Base-by-base conservation (phyloP, 2,113 vertebrate genomes). In the Myotis brandtii region DNA sequence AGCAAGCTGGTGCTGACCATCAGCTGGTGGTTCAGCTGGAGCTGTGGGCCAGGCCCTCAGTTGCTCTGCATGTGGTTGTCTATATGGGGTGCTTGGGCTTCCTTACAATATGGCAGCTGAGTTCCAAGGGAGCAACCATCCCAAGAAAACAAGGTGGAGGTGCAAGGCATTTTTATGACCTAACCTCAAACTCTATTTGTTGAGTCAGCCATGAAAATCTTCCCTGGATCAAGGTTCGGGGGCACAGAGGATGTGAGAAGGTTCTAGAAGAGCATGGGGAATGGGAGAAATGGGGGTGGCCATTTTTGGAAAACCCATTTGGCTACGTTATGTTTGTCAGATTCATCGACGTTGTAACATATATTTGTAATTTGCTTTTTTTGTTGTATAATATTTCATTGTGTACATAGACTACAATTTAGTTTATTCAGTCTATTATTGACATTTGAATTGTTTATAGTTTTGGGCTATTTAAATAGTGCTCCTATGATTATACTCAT, bases 401-500 rank as follows among this genome's bases (percentile, higher is more conserved):
- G 46, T 80, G n/a, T n/a, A 5, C 5, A 7, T 64, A 64, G 40
- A 37, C 48, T 69, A 20, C 30, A 43, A 43, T 76, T 79, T 67
- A n/a, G 21, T 82, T 79, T 50, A 54, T 32, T 34, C 21, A 40
- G 46, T 91, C 82, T 86, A 4, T 23, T 43, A 25, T 12, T 86
- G 54, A 85, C 64, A 56, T 73, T 93, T 52, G 62, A 84, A 21
- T 93, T 80, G 25, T 73, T 97, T 80, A 32, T 50, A 80, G 0
- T 59, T 77, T 92, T 18, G 59, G 27, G 8, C 86, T 73, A 6
- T 93, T 40, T 93, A 48, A 73, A 27, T 56, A 90, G 62, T 66
- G n/a, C 46, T 82, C 8, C 62, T 50, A 2, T 79, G 62, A 92
- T 46, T 75, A 83, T 92, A 75, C 30, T 72, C 82, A 46, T 23